Percentiles rank a stretch among this genome's conserved stretches.
phyloP scores from a whole-genome alignment of 2,113 vertebrate species.

The Hydropotes inermis region DNA sequence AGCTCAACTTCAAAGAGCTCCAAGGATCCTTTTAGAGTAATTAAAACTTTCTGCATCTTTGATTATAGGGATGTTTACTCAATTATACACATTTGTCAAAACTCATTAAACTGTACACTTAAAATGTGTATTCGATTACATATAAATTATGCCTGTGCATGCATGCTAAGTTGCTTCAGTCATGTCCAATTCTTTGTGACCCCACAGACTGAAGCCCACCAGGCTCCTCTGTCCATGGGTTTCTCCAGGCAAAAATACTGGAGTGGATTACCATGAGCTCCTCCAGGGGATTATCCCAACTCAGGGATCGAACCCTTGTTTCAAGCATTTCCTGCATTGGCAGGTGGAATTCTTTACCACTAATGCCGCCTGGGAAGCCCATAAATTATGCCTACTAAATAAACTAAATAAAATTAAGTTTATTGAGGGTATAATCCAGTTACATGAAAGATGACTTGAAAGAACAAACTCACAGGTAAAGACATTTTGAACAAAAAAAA shows the following conservation, averaged over 20 bases:
- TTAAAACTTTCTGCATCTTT: slow-evolving; percentile 37
- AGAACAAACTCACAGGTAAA: slow-evolving; percentile 16
- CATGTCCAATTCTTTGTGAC: not conserved
- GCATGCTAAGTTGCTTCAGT: not conserved
- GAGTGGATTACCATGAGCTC: not conserved
- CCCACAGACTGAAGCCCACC: not conserved
- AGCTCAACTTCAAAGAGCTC: slow-evolving; percentile 10
- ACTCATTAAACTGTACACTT: slow-evolving; percentile 17
- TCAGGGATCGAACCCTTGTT: not conserved
- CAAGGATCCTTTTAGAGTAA: not conserved
- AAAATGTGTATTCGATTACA: not conserved
- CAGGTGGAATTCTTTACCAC: not conserved
- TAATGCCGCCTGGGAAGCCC: not conserved
- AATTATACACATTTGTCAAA: slow-evolving; percentile 51
- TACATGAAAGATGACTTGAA: slow-evolving; percentile 25
- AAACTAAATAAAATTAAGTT: not conserved
- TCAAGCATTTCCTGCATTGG: not conserved
- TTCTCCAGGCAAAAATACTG: not conserved
- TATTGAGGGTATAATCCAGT: not conserved
- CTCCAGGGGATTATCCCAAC: not conserved
- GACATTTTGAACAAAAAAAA: not conserved
- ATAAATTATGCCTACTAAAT: not conserved
- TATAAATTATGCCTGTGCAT: not conserved
- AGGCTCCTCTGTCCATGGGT: not conserved
- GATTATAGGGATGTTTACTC: not conserved